Evolutionary conservation across 2,888 invertebrate species (phyloP).

Genomic region (Chaetogeoica ovagalla): DNA sequence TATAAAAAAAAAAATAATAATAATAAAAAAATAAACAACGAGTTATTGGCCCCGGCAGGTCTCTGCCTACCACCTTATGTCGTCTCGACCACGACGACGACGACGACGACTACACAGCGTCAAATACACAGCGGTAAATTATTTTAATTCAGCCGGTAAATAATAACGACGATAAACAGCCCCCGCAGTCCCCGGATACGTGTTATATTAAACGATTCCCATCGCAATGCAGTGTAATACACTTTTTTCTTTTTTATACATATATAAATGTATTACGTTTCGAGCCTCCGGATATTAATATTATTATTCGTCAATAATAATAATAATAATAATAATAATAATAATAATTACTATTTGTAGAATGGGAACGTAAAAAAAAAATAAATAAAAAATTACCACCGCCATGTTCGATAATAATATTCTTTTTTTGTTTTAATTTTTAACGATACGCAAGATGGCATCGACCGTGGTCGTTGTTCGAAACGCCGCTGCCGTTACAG

Average conservation of each 20-base stretch:
- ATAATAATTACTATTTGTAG: conserved; percentile 21
- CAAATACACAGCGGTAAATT: too few relatives aligned
- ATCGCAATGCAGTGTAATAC: not conserved
- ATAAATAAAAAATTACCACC: conserved; percentile 15
- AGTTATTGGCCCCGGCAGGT: conserved; percentile 52
- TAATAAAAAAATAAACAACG: conserved; percentile 30
- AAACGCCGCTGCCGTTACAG: not conserved
- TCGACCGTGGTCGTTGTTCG: not conserved
- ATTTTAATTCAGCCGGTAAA: not conserved
- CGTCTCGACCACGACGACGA: not conserved
- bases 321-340: conserved; percentile 7
- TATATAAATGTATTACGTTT: not conserved
- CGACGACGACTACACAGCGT: not conserved
- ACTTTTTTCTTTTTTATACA: not conserved
- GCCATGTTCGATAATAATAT: conserved; percentile 22
- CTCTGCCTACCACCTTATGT: conserved; percentile 35
- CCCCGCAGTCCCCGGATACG: not conserved
- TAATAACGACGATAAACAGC: conserved; percentile 25
- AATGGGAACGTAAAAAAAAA: not conserved
- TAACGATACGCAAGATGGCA: conserved; percentile 22
- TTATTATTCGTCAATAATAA: conserved; percentile 11
- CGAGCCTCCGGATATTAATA: conserved; percentile 39
- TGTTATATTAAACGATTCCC: not conserved
- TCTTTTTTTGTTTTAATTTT: conserved; percentile 31
- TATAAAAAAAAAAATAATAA: not conserved